Evolutionary conservation across 2,113 vertebrate species (phyloP), one percentile per base, ranked within the genome.

Genomic region (Lophura nycthemera): DNA sequence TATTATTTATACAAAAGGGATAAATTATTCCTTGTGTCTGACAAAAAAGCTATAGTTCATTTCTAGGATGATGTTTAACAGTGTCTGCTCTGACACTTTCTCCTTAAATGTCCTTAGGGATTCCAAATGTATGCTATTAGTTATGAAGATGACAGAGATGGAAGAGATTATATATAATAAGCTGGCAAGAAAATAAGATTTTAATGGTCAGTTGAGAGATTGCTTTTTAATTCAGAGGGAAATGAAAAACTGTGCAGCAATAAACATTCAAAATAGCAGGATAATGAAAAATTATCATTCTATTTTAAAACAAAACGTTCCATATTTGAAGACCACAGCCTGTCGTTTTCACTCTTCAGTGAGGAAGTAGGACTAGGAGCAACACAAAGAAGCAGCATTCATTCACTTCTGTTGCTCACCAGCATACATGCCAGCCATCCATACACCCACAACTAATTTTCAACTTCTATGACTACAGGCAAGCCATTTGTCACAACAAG

Each of bases 81-180:
- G 43, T 45, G 66, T 69, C 48, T 92, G 16, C 45, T 80, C 59
- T 70, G 71, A 76, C 27, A 45, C 29, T 80, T 17, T 48, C 15
- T 56, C 21, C 15, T 1, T 83, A 63, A 63, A 80, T 85, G 72
- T 84, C 60, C 78, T 74, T 80, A 80, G 63, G 64, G 74, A 89
- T 75, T 78, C 63, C 36, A 92, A 87, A 83, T 75, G n/a, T 66
- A 40, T 76, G 40, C n/a, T 63, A 79, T 89, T 95, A 86, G 52
- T 81, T 94, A 42, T 45, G 40, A 93, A 94, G 74, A 61, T 63
- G 61, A 50, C 81, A 66, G 79, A 92, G 81, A 90, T 78, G 70
- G 61, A 83, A 76, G 52, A 89, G 24, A 67, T 91, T 91, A 75
- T 70, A 34, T 73, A 72, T 81, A 93, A 90, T 70, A 93, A 79